Evolutionary conservation across 2,113 vertebrate genomes (phyloP).

Genomic region (Cyprinodon variegatus): DNA sequence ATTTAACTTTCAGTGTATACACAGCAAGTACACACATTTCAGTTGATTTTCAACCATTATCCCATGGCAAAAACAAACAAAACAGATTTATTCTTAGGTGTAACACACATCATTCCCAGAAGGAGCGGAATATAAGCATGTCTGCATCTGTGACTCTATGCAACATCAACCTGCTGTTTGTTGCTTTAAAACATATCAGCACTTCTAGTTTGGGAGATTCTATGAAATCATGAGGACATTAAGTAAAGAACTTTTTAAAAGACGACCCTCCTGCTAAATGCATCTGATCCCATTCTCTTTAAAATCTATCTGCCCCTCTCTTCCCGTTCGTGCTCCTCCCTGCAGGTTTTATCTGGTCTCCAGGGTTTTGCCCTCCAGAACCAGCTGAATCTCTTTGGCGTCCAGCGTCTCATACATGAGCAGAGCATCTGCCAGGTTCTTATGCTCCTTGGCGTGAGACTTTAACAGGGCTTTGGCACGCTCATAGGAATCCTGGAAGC

Average conservation of each 20-base stretch:
- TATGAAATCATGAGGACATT: conserved; percentile 7
- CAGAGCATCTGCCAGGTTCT: conserved; percentile 93
- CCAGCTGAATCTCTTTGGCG: conserved; percentile 95
- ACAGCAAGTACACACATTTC: too few species aligned
- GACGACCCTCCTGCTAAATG: conserved; percentile 7
- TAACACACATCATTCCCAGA: not conserved
- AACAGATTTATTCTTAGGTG: not conserved
- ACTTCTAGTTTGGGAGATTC: conserved; percentile 22
- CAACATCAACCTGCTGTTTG: not conserved
- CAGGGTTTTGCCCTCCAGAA: conserved; percentile 92
- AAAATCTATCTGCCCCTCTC: conserved; percentile 37
- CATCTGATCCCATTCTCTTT: conserved; percentile 41
- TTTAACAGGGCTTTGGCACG: conserved; percentile 92
- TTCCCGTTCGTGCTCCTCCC: not conserved
- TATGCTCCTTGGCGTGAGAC: conserved; percentile 93
- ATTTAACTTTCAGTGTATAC: not conserved
- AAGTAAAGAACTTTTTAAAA: conserved; percentile 9
- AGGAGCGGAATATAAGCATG: too few species aligned
- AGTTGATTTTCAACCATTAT: not conserved
- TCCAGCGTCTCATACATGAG: conserved; percentile 95
- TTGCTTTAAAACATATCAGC: conserved; percentile 8
- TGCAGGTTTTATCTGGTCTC: conserved; percentile 85
- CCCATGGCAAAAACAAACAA: not conserved
- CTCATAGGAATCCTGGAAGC: conserved; percentile 91
- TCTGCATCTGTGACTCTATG: not conserved